phyloP scores from a whole-genome alignment of 23 tunicate genomes.

The Oikopleura dioica region DNA sequence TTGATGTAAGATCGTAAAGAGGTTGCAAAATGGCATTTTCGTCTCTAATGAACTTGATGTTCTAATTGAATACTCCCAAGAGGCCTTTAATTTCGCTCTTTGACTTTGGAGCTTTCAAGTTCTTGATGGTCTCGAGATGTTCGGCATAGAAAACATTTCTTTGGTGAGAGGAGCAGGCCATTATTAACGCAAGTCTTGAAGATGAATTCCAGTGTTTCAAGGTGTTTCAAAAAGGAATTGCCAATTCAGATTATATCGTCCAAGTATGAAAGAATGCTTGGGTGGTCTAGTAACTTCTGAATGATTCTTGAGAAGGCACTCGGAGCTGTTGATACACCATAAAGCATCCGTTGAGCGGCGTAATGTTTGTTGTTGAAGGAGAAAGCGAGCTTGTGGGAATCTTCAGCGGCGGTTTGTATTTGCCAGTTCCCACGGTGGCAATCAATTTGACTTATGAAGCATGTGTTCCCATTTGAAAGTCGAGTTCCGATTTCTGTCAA shows the following conservation, averaged over 20 bases:
- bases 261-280: no score
- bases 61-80: background rate
- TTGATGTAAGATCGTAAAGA: background rate
- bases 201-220: background rate
- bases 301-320: background rate
- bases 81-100: background rate
- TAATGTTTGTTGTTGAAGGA: background rate
- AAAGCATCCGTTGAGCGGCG: background rate
- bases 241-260: background rate
- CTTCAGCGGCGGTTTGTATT: background rate
- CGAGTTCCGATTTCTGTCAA: background rate
- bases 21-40: background rate
- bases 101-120: background rate
- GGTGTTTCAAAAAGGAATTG: background rate
- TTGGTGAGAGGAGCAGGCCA: no score
- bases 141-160: background rate
- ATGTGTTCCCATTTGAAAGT: background rate
- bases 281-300: background rate
- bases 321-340: background rate
- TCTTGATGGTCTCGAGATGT: background rate
- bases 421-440: background rate
- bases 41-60: background rate
- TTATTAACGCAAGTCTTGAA: background rate
- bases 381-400: background rate
- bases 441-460: background rate